Evolutionary conservation across 2,797 vertebrate genomes (phyloP).

Genomic region (Gastrophryne carolinensis): DNA sequence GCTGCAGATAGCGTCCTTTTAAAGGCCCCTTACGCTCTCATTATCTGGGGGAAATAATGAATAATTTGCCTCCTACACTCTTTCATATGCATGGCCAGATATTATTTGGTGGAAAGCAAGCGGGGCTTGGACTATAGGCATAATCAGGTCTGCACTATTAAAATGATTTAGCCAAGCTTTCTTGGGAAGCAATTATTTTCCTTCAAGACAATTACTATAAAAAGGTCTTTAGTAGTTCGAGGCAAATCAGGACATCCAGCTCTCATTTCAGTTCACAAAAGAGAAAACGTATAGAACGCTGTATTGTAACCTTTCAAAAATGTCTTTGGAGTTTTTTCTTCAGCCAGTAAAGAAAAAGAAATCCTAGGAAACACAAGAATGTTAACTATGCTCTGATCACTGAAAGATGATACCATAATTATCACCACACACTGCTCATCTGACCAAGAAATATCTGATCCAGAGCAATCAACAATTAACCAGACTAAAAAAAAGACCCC

Average conservation of each 20-base stretch:
- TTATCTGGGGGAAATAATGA: constrained; percentile 68
- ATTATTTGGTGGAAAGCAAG: constrained; percentile 66
- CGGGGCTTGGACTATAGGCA: constrained; percentile 64
- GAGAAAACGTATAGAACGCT: neutral
- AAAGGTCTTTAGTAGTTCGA: constrained; percentile 60
- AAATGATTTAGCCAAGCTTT: constrained; percentile 68
- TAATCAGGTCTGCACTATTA: constrained; percentile 67
- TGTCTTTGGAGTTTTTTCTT: neutral
- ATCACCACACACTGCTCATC: too few relatives aligned
- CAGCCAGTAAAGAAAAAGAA: neutral
- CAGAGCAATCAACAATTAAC: too few relatives aligned
- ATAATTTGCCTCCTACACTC: constrained; percentile 70
- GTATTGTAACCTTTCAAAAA: neutral
- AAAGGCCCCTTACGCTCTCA: constrained; percentile 70
- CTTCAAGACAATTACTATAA: constrained; percentile 66
- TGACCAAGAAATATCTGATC: too few relatives aligned
- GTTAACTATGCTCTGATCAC: too few relatives aligned
- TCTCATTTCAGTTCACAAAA: constrained; percentile 44
- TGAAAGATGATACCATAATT: too few relatives aligned
- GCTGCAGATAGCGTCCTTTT: constrained; percentile 72
- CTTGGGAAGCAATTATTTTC: constrained; percentile 72
- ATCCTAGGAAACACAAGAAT: neutral
- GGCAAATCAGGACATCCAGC: constrained; percentile 66
- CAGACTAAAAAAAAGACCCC: too few relatives aligned
- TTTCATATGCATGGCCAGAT: constrained; percentile 72